These are phyloP conservation scores for Dendroctonus valens DNA, from an alignment of 1,140 invertebrate species.

Conservation along the genomic window DNA sequence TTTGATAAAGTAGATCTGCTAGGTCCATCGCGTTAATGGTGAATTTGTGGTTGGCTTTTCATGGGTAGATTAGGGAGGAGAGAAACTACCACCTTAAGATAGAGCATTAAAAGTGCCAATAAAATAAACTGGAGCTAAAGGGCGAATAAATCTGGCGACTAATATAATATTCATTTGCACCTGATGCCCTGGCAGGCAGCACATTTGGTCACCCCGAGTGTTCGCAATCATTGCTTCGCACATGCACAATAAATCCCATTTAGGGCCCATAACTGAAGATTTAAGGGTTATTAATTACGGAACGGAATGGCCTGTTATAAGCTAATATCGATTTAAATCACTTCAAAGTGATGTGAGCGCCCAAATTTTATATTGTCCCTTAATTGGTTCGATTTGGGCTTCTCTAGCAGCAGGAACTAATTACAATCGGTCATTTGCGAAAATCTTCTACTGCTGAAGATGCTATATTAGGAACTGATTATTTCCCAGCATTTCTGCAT, in stretches of 20 bases:
- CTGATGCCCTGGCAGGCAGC: constrained; percentile 15
- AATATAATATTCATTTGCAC: constrained; percentile 32
- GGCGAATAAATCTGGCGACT: constrained; percentile 16
- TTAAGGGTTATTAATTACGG: constrained; percentile 26
- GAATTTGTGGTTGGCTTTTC: too few relatives aligned
- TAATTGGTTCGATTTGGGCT: too few relatives aligned
- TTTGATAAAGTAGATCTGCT: background rate
- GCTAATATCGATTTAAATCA: constrained; percentile 19
- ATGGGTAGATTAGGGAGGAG: too few relatives aligned
- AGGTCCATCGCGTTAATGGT: too few relatives aligned
- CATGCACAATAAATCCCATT: constrained; percentile 29
- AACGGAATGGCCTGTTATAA: constrained; percentile 11
- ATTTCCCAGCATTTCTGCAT: too few relatives aligned
- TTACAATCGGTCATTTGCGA: too few relatives aligned
- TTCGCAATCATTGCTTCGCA: constrained; percentile 24
- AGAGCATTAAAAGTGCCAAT: background rate
- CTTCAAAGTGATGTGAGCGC: too few relatives aligned
- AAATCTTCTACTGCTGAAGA: too few relatives aligned
- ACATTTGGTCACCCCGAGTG: constrained; percentile 16
- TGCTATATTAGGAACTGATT: too few relatives aligned
- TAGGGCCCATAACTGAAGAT: constrained; percentile 23
- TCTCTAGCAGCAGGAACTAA: too few relatives aligned
- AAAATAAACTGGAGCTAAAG: background rate
- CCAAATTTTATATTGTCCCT: too few relatives aligned
- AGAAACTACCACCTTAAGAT: background rate